A percentile compares a stretch with the other conserved stretches of the same genome.
Evolutionary conservation across 2,113 vertebrate genomes (phyloP).

Genomic region (Parotia lawesii): DNA sequence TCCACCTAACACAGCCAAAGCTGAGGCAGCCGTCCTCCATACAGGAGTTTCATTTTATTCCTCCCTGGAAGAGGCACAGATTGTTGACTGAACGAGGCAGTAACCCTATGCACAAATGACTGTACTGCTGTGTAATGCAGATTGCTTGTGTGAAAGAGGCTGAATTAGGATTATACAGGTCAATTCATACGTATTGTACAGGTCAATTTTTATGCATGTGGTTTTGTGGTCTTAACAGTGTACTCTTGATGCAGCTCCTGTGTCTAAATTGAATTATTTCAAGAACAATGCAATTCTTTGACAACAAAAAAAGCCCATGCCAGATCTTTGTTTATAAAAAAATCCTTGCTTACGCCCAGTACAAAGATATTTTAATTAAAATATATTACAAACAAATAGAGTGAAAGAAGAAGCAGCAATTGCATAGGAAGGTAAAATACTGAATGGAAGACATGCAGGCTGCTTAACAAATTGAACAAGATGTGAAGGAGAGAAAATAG

Average conservation of each 20-base stretch:
- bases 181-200: neutral
- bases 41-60: neutral
- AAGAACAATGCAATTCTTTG: neutral
- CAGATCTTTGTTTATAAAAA: neutral
- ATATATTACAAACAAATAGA: neutral
- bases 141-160: neutral
- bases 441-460: constrained; percentile 33
- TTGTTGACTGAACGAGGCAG: neutral
- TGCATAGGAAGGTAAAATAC: constrained; percentile 30
- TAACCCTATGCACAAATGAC: neutral
- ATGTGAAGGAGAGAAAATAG: constrained; percentile 55
- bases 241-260: neutral
- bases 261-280: neutral
- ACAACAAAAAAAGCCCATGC: neutral
- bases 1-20: neutral
- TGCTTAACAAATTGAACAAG: constrained; percentile 61
- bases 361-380: constrained; percentile 1
- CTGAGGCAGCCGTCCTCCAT: neutral
- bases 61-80: neutral
- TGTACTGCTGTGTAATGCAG: neutral
- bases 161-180: neutral
- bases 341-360: neutral
- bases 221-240: neutral
- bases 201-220: neutral
- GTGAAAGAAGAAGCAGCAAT: constrained; percentile 43